Conservation (phyloP, 30 jellyfish, hydroid and myxozoan species). For the Rhopilema esculentum region DNA sequence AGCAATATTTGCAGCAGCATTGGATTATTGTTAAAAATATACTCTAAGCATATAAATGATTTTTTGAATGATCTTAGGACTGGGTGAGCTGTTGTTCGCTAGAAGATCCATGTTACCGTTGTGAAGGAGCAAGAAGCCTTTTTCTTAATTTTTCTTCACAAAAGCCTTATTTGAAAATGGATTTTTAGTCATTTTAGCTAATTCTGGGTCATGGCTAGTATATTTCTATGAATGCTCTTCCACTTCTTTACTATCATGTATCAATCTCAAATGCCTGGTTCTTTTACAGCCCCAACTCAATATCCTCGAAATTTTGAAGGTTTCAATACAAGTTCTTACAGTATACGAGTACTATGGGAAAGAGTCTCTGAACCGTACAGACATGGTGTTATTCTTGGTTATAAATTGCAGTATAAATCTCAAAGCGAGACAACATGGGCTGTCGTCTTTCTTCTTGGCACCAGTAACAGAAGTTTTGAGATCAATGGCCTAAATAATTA, state of each 20-base stretch:
- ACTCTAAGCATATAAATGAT: too few species aligned
- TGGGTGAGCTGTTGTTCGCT: too few species aligned
- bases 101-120: too few species aligned
- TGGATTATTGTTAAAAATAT: too few species aligned
- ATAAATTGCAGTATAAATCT: constrained; percentile 13
- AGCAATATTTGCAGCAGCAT: too few species aligned
- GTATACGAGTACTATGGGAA: constrained; percentile 44
- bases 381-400: constrained; percentile 64
- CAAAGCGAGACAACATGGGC: constrained; percentile 7
- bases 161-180: too few species aligned
- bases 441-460: background rate
- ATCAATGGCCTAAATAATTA: constrained; percentile 22
- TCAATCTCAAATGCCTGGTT: background rate
- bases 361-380: constrained; percentile 23
- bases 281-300: constrained; percentile 45
- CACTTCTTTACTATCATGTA: background rate
- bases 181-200: background rate
- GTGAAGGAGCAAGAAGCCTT: too few species aligned
- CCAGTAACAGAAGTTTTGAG: constrained; percentile 31
- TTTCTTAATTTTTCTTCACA: too few species aligned
- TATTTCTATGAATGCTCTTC: background rate
- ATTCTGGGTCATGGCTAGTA: background rate
- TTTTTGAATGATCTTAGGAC: too few species aligned
- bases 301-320: constrained; percentile 42
- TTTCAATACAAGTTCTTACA: constrained; percentile 54